Conservation (phyloP, 2,797 vertebrate species). For the Masticophis lateralis region DNA sequence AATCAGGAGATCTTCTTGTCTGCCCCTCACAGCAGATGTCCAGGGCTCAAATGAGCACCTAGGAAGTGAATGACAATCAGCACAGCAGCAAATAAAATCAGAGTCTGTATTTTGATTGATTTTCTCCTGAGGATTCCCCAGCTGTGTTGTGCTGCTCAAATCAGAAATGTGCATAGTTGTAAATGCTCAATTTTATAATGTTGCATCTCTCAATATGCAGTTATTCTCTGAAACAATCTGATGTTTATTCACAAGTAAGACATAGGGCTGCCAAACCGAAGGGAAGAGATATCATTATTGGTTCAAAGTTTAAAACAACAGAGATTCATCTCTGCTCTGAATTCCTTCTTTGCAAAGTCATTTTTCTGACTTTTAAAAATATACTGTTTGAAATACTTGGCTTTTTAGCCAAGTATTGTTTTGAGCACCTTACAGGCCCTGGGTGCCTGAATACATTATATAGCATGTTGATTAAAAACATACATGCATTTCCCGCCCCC, state of each 20-base stretch:
- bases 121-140: neutral
- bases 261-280: neutral
- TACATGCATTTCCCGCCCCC: constrained; percentile 9
- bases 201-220: neutral
- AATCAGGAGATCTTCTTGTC: neutral
- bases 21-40: neutral
- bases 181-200: neutral
- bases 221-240: neutral
- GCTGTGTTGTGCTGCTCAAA: neutral
- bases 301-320: neutral
- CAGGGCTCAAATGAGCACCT: neutral
- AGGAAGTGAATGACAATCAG: neutral
- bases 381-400: neutral
- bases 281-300: neutral
- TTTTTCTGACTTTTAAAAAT: neutral
- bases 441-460: constrained; percentile 49
- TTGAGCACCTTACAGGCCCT: neutral
- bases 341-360: neutral
- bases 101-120: neutral
- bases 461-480: constrained; percentile 15
- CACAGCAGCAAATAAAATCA: neutral
- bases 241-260: neutral
- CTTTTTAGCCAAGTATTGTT: neutral
- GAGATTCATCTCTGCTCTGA: neutral
- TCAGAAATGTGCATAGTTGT: neutral